Base-by-base conservation (phyloP, 2,888 invertebrate species). In the Nomada fabriciana region DNA sequence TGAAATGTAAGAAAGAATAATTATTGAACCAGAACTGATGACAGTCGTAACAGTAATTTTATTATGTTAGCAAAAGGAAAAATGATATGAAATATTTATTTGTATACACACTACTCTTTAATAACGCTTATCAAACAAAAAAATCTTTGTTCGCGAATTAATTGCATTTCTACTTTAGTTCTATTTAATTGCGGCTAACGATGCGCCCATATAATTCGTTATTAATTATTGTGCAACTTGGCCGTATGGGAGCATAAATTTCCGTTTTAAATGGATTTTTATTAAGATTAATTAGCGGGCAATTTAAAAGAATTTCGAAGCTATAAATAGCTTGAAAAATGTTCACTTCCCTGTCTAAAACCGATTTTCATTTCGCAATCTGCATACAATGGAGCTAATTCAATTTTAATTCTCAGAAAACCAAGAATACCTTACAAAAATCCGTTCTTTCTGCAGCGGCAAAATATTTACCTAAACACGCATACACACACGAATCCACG, bases 171-270 rank as follows among this genome's bases (percentile, higher is more conserved):
- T 15, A 18, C 2, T 59, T 43, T 5, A 1, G 18, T 23, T 18
- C 42, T 13, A 23, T 69, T 57, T 69, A 57, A 47, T 29, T 47
- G 25, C 5, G n/a, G n/a, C 25, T 57, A 25, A 43, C 23, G 13
- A 47, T n/a, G 20, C 23, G 29, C 13, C 15, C 36, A 10, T 29
- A 36, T 42, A 63, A 42, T 63, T 64, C 11, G 20, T 63, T 11
- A 72, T 47, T 72, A 55, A 64, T 63, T 63, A 64, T n/a, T 43
- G 42, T 18, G n/a, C 55, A 57, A 64, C 25, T 43, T 52, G 15
- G 36, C 47, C 29, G 29, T 13, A 10, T 20, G 20, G 36, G n/a
- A 20, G 15, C 50, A 52, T 50, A 10, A 29, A 70, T 70, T 70
- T 52, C 36, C 60, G 2, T n/a, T 70, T 60, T 23, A 43, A 43